Base-by-base conservation (phyloP, 2,797 vertebrate genomes). In the Masticophis lateralis region DNA sequence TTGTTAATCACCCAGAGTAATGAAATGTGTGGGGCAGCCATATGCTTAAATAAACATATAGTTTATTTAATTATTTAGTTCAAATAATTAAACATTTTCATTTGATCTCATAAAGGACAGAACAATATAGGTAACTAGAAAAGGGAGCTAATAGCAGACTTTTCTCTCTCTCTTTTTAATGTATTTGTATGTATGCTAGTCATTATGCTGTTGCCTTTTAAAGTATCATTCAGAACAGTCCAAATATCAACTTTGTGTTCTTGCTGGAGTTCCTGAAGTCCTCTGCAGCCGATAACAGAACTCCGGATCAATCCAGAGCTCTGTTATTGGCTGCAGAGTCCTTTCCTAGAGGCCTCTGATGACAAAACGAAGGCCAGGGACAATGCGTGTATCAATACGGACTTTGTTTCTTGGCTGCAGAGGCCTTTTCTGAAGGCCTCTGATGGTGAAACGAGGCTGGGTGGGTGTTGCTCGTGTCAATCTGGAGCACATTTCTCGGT, bases 191-290 rank as follows among this genome's bases (percentile, higher is more conserved):
- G n/a, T 22, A 12, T 22, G 9, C 37, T 43, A 79, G 27, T 12
- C 4, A 1, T 28, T 28, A 20, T 43, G 32, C 10, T 8, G 9
- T 74, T 43, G 18, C 32, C 37, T 22, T 79, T 79, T 43, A 22
- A 79, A 79, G 18, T 43, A 43, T 43, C 87, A 95, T 95, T 95
- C 92, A 94, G 74, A 94, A 94, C 89, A 66, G 92, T 63, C 69
- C 9, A 55, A n/a, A 92, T 91, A 94, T 60, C 93, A 92, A 74
- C 59, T 56, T 22, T 16, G 87, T 25, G 87, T 92, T 96, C 91
- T 94, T 96, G 95, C 88, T 97, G 97, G 96, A 96, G 95, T 98
- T 97, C 25, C 25, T 25, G 9, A 61, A 61, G 60, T 9, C 22
- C 22, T 25, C 60, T 60, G 22, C 22, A 60, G 7, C 8, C 0